phyloP scores from a whole-genome alignment of 2,113 vertebrate genomes.

The Syngnathoides biaculeatus region DNA sequence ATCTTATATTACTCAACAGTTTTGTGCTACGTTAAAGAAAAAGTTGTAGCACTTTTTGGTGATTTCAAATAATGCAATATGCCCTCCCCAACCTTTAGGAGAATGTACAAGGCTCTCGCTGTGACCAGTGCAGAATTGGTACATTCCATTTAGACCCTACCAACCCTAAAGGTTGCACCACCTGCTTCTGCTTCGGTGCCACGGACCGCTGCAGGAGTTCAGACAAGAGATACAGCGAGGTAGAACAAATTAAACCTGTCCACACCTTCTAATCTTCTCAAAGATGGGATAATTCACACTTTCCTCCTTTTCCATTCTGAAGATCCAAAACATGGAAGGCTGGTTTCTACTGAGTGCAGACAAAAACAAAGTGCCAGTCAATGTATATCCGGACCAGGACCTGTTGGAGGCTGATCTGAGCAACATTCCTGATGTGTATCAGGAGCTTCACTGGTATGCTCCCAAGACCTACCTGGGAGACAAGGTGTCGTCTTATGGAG shows the following conservation, averaged over 20 bases:
- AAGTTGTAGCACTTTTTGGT: not conserved
- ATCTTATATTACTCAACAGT: not conserved
- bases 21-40: not conserved
- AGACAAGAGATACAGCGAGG: constrained; percentile 77
- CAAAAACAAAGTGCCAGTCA: constrained; percentile 78
- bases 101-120: constrained; percentile 85
- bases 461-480: constrained; percentile 86
- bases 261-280: not conserved
- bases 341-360: constrained; percentile 85
- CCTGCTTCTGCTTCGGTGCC: constrained; percentile 96
- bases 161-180: constrained; percentile 95
- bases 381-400: constrained; percentile 61
- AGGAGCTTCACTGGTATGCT: constrained; percentile 93
- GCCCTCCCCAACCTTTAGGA: constrained; percentile 70
- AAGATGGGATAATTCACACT: not conserved
- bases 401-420: constrained; percentile 80
- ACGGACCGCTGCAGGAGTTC: constrained; percentile 88
- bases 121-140: constrained; percentile 88
- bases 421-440: constrained; percentile 77
- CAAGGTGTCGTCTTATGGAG: constrained; percentile 90
- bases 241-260: constrained; percentile 27
- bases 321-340: constrained; percentile 85
- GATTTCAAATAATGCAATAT: not conserved
- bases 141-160: constrained; percentile 87
- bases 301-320: not conserved